Base-by-base conservation (phyloP, 2,888 invertebrate genomes). In the Colostygia pectinataria region DNA sequence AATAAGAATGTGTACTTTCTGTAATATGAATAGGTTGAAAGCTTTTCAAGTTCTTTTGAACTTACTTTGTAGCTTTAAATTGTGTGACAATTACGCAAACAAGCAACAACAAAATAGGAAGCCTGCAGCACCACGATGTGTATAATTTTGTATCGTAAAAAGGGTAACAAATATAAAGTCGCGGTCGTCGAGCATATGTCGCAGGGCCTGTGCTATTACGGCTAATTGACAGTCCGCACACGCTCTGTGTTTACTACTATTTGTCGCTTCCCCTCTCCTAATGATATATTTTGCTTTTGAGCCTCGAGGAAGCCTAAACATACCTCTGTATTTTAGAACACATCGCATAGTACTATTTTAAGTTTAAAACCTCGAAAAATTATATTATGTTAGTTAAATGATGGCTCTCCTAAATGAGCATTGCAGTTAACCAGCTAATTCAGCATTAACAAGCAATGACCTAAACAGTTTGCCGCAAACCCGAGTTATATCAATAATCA, bases 401-500 rank as follows among this genome's bases (percentile, higher is more conserved):
- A n/a, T n/a, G n/a, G n/a, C n/a, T n/a, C n/a, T n/a, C n/a, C n/a
- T n/a, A n/a, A n/a, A n/a, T n/a, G 5, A 20, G 6, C 20, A 5
- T 5, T 20, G 10, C 9, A 15, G 15, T 25, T 32, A 15, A n/a
- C n/a, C n/a, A n/a, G 6, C 10, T 41, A 20, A 34, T 42, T 45
- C 24, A 39, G 20, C 38, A 8, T 14, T 31, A n/a, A 10, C 27
- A 9, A 2, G 9, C 25, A 43, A 32, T 32, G n/a, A 1, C 9
- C 29, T 13, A n/a, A 54, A 51, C 25, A 33, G 43, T 29, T 37
- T 51, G 34, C 47, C 45, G 48, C 56, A 72, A 77, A 80, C 81
- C 77, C 80, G 80, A 83, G 74, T 85, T 87, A 14, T 40, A 88
- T 89, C 85, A 86, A 89, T 87, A 85, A 88, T 88, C 81, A 82